Evolutionary conservation across 2,113 vertebrate species (phyloP).

Genomic region (Bufo bufo): DNA sequence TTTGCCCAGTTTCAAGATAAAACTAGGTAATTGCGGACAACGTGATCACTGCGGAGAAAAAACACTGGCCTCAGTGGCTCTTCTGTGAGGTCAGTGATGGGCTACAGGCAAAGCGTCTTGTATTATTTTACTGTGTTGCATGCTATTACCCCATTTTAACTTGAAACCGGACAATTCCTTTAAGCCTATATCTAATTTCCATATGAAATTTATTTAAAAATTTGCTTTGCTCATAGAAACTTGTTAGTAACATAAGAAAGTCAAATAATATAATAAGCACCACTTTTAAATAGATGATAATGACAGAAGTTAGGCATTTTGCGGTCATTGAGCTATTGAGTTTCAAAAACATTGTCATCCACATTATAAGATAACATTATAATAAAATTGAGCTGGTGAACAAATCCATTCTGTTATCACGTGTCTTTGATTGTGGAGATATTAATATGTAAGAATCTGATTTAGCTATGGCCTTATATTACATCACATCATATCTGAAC

Average conservation of each 20-base stretch:
- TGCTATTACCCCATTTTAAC: no score
- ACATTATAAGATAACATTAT: conserved; percentile 14
- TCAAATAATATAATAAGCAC: conserved; percentile 38
- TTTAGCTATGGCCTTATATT: background rate
- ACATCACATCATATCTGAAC: background rate
- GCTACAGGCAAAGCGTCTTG: no score
- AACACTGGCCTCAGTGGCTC: no score
- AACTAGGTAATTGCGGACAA: no score
- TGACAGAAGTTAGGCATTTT: background rate
- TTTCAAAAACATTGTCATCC: conserved; percentile 37
- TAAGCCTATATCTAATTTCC: no score
- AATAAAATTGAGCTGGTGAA: conserved; percentile 23
- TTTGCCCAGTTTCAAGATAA: no score
- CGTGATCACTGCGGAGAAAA: no score
- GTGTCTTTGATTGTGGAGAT: background rate
- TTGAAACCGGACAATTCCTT: no score
- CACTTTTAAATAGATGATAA: background rate
- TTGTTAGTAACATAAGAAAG: conserved; percentile 19
- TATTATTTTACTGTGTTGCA: no score
- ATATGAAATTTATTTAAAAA: background rate
- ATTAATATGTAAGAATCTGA: background rate
- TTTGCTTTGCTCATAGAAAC: background rate
- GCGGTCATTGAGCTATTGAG: background rate
- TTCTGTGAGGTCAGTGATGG: no score
- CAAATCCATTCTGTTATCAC: background rate